Percentiles rank a stretch among this genome's conserved stretches.
These are phyloP conservation scores for Strigamia crassipes DNA, from an alignment of 2,888 invertebrate genomes.

Conservation along the genomic window DNA sequence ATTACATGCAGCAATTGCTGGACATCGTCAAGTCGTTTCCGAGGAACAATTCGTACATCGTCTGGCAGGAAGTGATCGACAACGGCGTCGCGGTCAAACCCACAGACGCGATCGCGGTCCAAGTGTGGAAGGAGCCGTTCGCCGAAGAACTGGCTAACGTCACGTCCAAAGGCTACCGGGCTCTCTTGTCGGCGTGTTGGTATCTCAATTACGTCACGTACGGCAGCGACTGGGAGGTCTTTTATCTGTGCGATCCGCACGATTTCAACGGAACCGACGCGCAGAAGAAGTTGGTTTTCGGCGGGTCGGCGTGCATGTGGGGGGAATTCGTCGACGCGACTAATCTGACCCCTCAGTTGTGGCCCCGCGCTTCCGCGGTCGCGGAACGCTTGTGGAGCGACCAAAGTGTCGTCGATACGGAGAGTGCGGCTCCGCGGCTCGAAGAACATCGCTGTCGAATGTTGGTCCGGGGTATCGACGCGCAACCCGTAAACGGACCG, in stretches of 20 bases:
- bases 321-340: constrained; percentile 78
- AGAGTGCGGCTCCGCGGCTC: constrained; percentile 63
- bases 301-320: constrained; percentile 95
- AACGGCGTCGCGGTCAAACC: constrained; percentile 67
- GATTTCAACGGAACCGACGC: constrained; percentile 57
- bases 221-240: constrained; percentile 72
- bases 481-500: constrained; percentile 72
- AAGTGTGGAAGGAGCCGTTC: constrained; percentile 72
- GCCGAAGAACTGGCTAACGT: constrained; percentile 60
- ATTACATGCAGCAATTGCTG: constrained; percentile 69
- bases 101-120: constrained; percentile 76
- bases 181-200: constrained; percentile 82
- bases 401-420: constrained; percentile 58
- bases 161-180: constrained; percentile 67
- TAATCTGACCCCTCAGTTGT: constrained; percentile 68
- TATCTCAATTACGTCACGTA: constrained; percentile 76
- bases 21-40: constrained; percentile 62
- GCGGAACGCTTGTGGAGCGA: constrained; percentile 84
- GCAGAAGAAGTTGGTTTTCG: constrained; percentile 72
- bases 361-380: constrained; percentile 83
- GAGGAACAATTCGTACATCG: constrained; percentile 58
- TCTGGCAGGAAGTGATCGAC: constrained; percentile 88
- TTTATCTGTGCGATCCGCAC: constrained; percentile 61
- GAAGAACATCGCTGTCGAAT: constrained; percentile 68
- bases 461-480: constrained; percentile 69